A percentile compares a stretch with the other conserved stretches of the same genome.
phyloP scores from a whole-genome alignment of 2,113 vertebrate genomes.

The Onychostruthus taczanowskii region DNA sequence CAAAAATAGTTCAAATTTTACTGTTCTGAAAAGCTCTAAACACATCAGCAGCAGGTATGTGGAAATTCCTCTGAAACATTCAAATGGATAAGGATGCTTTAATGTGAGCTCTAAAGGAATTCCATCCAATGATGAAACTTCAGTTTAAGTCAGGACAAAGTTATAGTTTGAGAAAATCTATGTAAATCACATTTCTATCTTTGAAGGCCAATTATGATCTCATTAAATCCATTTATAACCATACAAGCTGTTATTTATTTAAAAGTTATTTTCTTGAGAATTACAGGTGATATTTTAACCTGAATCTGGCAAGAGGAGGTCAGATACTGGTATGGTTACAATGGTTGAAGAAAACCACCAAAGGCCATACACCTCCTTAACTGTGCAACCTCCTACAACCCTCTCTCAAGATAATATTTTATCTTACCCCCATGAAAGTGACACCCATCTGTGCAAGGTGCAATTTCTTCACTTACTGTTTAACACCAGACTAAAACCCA shows the following conservation, averaged over 20 bases:
- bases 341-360: background rate
- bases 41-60: background rate
- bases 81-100: background rate
- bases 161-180: background rate
- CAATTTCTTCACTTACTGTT: background rate
- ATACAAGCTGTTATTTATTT: background rate
- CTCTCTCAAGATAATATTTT: background rate
- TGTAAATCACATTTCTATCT: background rate
- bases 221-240: background rate
- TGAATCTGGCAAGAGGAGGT: background rate
- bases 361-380: background rate
- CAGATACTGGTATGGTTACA: background rate
- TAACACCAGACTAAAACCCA: background rate
- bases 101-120: background rate
- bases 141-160: background rate
- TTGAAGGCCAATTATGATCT: background rate
- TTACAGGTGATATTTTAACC: background rate
- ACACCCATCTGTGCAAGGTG: background rate
- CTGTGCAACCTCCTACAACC: background rate
- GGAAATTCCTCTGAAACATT: background rate
- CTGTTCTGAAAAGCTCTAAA: background rate
- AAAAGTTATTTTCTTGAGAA: background rate
- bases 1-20: background rate
- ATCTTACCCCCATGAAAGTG: background rate
- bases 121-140: background rate